Base-by-base conservation (phyloP, 1,140 invertebrate genomes). In the Subanguina moxae region DNA sequence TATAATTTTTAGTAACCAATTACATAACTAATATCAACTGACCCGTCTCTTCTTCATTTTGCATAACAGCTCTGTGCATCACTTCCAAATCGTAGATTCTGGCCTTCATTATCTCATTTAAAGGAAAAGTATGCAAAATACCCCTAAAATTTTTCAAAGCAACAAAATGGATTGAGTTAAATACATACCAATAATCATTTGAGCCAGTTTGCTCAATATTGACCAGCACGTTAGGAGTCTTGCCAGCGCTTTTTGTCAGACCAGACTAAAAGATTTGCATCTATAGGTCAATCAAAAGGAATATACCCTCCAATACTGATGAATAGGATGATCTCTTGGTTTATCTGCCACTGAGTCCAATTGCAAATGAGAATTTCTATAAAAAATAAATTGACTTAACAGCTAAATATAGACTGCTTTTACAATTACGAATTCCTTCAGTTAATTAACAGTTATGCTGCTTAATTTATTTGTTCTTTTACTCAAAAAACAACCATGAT, bases 31-130 rank as follows among this genome's bases (percentile, higher is more conserved):
- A 68, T 23, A 25, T 57, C n/a, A 7, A 27, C 57, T 59, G 11
- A 70, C 80, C 80, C 21, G 80, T 82, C 21, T 73, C 59, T 63
- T 58, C 57, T 63, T 82, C 80, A 15, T 76, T 27, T 42, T 78
- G 70, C 80, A 82, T 82, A n/a, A 82, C 81, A 43, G 27, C 61
- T 56, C 64, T 43, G 0, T 82, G 64, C 80, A 82, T 82, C n/a
- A 43, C 64, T 52, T 82, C 80, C 59, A 82, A 68, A 69, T 82
- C 80, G 62, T 82, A 76, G n/a, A 82, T 78, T 28, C 80, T 57
- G 1, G 80, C 80, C 45, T 67, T 68, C 48, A 80, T 64, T 19
- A 82, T 57, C 28, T 82, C 78, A 65, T 76, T 82, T 21, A 82
- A 63, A n/a, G 80, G 71, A 58, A 73, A 78, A 13, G 76, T 68